Evolutionary conservation across 2,888 invertebrate species (phyloP), one percentile per base, ranked within the genome.

Genomic region (Pelosia muscerda): DNA sequence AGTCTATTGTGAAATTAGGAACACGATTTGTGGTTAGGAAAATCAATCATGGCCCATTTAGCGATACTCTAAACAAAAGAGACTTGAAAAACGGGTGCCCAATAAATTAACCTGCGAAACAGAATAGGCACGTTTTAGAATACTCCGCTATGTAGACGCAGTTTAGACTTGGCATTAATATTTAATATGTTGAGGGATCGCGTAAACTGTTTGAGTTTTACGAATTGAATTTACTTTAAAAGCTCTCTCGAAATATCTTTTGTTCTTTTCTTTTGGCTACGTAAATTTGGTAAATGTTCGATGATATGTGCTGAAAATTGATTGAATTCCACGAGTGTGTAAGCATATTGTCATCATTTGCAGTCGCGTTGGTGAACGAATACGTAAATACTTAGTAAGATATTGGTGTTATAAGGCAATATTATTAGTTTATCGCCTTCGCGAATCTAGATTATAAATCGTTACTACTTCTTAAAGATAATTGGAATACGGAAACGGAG

Each of bases 141-240:
- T 49, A 49, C 49, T 5, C 9, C 49, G 49, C 49, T 49, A 49
- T 49, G 49, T n/a, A 49, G n/a, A 49, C 19, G 49, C n/a, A 49
- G n/a, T 49, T 49, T n/a, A 49, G 49, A 49, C 49, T n/a, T n/a
- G n/a, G n/a, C 49, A 49, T 49, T 49, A 49, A 49, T 49, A 49
- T 49, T 49, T 49, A 5, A 49, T 49, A 49, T 49, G 19, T 6
- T n/a, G n/a, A 49, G n/a, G n/a, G 49, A 49, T 9, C 49, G 49
- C 49, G 49, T 49, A 49, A 49, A 49, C 49, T 49, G 49, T 49
- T 49, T 49, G 49, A 49, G 49, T 49, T 49, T 49, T n/a, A 8
- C n/a, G 8, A 49, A n/a, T 49, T n/a, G n/a, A 49, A 49, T 49
- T 49, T n/a, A 49, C n/a, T 49, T 49, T 49, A n/a, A 49, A 49